Evolutionary conservation across 1,140 invertebrate genomes (phyloP), one percentile per base, ranked within the genome.

Genomic region (Cyclina sinensis): DNA sequence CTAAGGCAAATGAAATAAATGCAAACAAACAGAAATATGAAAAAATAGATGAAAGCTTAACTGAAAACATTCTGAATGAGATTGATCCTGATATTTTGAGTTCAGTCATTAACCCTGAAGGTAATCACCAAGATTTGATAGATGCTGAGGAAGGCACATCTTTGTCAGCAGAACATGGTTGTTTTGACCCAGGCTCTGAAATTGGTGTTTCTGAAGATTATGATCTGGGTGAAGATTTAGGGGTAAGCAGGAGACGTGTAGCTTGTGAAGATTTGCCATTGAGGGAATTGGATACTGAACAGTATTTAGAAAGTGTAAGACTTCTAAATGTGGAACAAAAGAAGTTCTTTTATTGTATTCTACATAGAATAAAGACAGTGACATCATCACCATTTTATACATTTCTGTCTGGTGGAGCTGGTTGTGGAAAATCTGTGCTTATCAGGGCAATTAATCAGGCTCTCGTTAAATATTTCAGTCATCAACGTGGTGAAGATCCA

Each of bases 371-470:
- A 2, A 35, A 39, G 51, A 85, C 65, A 27, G n/a, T n/a, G n/a
- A 2, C 32, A 9, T 21, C 21, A 1, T 65, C 27, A 65, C 39
- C 37, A 59, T 32, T 79, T 32, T 79, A 79, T 79, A 57, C 30
- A 51, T 88, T 88, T 32, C 62, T 82, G 16, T 43, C 68, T 62
- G 88, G 88, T 59, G 88, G 88, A 39, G 88, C 88, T 48, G 88
- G 88, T 35, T 85, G 88, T 24, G 89, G 84, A 62, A 90, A 90
- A 30, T 74, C 54, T 59, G 79, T 78, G 5, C 18, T 86, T 21
- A 62, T 82, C 1, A 35, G 18, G 2, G 68, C 88, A 21, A 12
- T 85, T 11, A 54, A 74, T 85, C 89, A 90, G 27, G 68, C 54
- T 35, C 43, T 90, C 21, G 39, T 80, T 32, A 68, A 70, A 43